Evolutionary conservation across 2,113 vertebrate genomes (phyloP).

Genomic region (Microtus ochrogaster): DNA sequence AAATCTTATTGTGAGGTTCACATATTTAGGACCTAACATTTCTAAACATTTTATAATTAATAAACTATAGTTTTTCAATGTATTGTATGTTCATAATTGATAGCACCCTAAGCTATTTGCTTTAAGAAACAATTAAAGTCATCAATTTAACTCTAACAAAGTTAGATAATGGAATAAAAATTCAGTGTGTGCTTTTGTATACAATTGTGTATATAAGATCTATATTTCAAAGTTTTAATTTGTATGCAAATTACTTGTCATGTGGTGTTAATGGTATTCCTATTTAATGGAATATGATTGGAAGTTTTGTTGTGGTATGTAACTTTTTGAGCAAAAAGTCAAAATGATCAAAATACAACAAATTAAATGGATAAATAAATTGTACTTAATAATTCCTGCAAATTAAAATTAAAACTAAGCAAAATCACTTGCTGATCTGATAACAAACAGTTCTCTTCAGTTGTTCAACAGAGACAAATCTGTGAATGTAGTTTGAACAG

Average conservation of each 20-base stretch:
- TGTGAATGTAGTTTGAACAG: not conserved
- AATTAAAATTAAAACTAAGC: not conserved
- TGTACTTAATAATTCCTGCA: not conserved
- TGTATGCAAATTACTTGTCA: not conserved
- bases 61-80: not conserved
- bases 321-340: not conserved
- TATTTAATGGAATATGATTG: not conserved
- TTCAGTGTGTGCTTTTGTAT: not conserved
- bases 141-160: not conserved
- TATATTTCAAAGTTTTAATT: not conserved
- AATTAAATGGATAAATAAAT: not conserved
- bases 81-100: not conserved
- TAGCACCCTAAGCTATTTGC: not conserved
- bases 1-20: not conserved
- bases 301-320: not conserved
- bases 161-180: not conserved
- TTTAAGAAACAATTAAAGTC: slow-evolving; percentile 17
- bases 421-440: not conserved
- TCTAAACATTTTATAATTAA: slow-evolving; percentile 3
- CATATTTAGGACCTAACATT: not conserved
- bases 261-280: not conserved
- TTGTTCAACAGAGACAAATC: not conserved
- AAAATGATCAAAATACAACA: not conserved
- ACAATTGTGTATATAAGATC: not conserved
- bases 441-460: not conserved